These are phyloP conservation scores for Bombyx huttoni DNA, from an alignment of 2,888 invertebrate species.

Conservation along the genomic window DNA sequence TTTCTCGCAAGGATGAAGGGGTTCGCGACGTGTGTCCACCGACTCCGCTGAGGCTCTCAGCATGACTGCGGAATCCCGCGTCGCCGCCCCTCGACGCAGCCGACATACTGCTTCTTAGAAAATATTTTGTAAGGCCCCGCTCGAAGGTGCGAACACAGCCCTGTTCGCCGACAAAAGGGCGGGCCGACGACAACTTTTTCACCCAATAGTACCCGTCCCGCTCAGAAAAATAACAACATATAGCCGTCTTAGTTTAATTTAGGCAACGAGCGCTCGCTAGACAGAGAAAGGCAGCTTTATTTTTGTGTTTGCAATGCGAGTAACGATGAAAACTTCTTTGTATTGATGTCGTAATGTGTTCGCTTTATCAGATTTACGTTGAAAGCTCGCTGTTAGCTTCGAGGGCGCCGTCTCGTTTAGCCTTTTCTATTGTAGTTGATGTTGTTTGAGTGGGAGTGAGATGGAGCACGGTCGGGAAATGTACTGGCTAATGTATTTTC, in stretches of 20 bases:
- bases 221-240: constrained; percentile 14
- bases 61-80: constrained; percentile 72
- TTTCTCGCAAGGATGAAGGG: constrained; percentile 52
- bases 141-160: constrained; percentile 58
- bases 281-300: constrained; percentile 21
- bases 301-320: constrained; percentile 25
- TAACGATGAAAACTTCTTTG: constrained; percentile 62
- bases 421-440: constrained; percentile 21
- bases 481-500: constrained; percentile 68
- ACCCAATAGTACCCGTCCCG: constrained; percentile 43
- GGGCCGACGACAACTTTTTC: constrained; percentile 54
- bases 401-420: constrained; percentile 46
- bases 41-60: constrained; percentile 66
- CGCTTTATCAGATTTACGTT: constrained; percentile 70
- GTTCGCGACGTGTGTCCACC: constrained; percentile 65
- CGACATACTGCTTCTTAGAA: constrained; percentile 66
- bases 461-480: constrained; percentile 46
- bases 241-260: constrained; percentile 29
- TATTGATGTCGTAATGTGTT: constrained; percentile 64
- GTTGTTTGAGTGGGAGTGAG: constrained; percentile 24
- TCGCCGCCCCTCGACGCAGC: constrained; percentile 61
- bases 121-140: constrained; percentile 42
- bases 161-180: constrained; percentile 46
- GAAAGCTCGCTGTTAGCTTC: constrained; percentile 65
- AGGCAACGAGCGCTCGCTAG: constrained; percentile 5